Evolutionary conservation across 2,797 vertebrate genomes (phyloP).

Genomic region (Echeneis naucrates): DNA sequence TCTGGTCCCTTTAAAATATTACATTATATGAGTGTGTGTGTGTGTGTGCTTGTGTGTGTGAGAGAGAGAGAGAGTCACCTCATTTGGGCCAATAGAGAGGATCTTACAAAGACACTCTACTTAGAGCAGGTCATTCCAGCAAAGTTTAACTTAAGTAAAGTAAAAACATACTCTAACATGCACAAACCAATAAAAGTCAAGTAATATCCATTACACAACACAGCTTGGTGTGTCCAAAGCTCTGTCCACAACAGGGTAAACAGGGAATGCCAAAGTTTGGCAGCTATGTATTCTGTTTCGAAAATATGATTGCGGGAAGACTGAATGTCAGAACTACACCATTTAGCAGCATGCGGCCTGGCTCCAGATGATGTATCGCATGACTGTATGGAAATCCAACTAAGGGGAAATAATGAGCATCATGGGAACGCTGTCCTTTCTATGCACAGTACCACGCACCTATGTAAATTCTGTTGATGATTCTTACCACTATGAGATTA

Average conservation of each 20-base stretch:
- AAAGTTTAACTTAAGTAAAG: not conserved
- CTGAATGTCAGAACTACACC: constrained; percentile 24
- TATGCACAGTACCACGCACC: not conserved
- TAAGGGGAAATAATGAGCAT: constrained; percentile 12
- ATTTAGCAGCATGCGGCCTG: constrained; percentile 25
- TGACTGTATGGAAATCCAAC: constrained; percentile 1
- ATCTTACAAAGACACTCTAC: not conserved
- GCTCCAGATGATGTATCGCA: constrained; percentile 14
- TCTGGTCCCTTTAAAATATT: too few species aligned
- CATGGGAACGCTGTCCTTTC: not conserved
- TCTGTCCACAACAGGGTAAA: constrained; percentile 22
- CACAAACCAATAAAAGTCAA: constrained; percentile 4
- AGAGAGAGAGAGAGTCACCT: too few species aligned
- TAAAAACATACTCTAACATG: not conserved
- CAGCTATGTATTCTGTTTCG: constrained; percentile 44
- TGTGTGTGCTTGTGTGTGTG: not conserved
- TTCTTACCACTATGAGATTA: not conserved
- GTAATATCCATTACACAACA: not conserved
- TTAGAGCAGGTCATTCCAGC: not conserved
- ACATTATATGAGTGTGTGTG: too few species aligned
- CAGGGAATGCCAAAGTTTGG: constrained; percentile 17
- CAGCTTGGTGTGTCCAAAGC: not conserved
- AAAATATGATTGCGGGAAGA: constrained; percentile 18
- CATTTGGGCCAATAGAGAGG: too few species aligned
- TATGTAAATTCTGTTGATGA: not conserved